A percentile compares a stretch with the other conserved stretches of the same genome.
These are phyloP conservation scores for Phenganax stokvisi DNA, from an alignment of 92 coral and sea anemone species.

Conservation along the genomic window DNA sequence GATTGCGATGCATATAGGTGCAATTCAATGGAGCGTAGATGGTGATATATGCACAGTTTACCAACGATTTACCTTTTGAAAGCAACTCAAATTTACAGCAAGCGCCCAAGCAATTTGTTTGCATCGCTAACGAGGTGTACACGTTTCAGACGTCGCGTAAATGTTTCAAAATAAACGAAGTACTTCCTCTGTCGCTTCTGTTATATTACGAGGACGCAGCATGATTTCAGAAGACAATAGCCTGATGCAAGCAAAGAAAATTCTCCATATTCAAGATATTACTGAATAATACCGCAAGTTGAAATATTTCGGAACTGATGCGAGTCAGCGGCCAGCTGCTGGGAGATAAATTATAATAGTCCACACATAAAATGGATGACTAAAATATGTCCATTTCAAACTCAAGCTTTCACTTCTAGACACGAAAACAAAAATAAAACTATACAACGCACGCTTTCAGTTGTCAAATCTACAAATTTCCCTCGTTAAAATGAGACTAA, in stretches of 20 bases:
- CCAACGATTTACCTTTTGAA: slow-evolving; percentile 2
- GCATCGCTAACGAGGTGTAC: slow-evolving; percentile 1
- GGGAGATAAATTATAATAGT: slow-evolving; percentile 29
- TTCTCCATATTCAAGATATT: background rate
- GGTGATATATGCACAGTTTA: background rate
- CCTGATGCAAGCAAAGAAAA: slow-evolving; percentile 13
- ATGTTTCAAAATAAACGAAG: background rate
- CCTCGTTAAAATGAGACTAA: background rate
- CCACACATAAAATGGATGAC: background rate
- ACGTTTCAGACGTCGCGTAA: background rate
- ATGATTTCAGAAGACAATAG: slow-evolving; percentile 7
- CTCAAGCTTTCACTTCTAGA: background rate
- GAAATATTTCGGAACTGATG: slow-evolving; percentile 31
- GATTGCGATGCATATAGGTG: background rate
- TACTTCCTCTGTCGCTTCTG: background rate
- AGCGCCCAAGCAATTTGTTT: slow-evolving; percentile 1
- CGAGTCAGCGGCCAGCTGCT: slow-evolving; percentile 21
- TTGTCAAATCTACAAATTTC: background rate
- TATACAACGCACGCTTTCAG: background rate
- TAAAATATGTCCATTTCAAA: background rate
- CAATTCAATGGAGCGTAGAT: background rate
- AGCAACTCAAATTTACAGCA: background rate
- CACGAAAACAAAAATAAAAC: background rate
- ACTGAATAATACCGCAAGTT: slow-evolving; percentile 11
- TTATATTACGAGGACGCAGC: slow-evolving; percentile 9